Base-by-base conservation (phyloP, 1,140 invertebrate species). In the Drosophila kikkawai region DNA sequence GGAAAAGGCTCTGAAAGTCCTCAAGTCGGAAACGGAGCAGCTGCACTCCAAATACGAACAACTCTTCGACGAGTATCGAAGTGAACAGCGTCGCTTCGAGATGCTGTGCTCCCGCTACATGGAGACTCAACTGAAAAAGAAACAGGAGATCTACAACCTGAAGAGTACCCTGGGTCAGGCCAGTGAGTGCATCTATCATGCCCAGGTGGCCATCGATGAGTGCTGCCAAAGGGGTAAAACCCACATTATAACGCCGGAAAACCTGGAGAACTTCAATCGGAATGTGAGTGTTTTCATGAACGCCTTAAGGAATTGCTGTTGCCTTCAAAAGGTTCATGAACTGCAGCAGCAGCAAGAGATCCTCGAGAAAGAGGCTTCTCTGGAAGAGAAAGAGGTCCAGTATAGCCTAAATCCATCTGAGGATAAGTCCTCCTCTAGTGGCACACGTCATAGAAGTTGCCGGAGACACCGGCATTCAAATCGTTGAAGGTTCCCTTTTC, bases 41-140 rank as follows among this genome's bases (percentile, higher is more conserved):
- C 44, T 87, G 12, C 70, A 81, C 12, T 75, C 82, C 4, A 80
- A 91, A 29, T 80, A 92, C 45, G 86, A 92, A 42, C 22, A 90
- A n/a, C 53, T 92, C 0, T 61, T 79, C 15, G 61, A 75, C 56
- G 78, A 92, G 45, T 92, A 79, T 42, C 71, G 71, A 3, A 71
- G 42, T 13, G 74, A 75, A 17, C 91, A 91, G 13, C 70, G 68
- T 13, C 78, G 86, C 7, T 51, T 82, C 2, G 73, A 92, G 29
- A n/a, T 39, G 7, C 26, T 92, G 0, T 91, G 83, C 17, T 13
- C 50, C 1, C 77, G 79, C 0, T 92, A 75, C 69, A 17, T 88
- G 15, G 64, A 82, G 17, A 48, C 75, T 53, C 69, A 80, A 36
- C 39, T 77, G 3, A 80, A 69, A 37, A 92, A 91, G 63, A 91